Evolutionary conservation across 2,797 vertebrate species (phyloP).

Genomic region (Pangasius djambal): DNA sequence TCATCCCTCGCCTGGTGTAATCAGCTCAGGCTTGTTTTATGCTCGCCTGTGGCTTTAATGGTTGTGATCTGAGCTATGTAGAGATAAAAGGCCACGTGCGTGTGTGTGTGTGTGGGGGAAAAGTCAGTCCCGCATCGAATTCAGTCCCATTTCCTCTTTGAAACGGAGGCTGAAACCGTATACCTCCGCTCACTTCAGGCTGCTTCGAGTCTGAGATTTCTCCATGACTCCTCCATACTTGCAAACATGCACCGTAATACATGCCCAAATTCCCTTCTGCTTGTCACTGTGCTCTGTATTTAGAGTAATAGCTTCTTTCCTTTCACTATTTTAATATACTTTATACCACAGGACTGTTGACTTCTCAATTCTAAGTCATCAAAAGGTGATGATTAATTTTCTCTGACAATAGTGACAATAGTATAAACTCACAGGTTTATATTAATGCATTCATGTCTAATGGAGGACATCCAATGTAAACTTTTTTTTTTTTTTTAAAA

Average conservation of each 20-base stretch:
- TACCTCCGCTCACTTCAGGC: background rate
- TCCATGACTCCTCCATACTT: background rate
- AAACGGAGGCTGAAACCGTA: constrained; percentile 3
- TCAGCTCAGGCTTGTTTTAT: constrained; percentile 41
- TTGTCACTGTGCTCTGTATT: background rate
- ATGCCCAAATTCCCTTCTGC: background rate
- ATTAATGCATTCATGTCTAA: background rate
- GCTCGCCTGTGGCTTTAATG: constrained; percentile 46
- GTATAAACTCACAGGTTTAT: background rate
- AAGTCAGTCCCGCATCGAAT: constrained; percentile 47
- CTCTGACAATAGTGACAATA: background rate
- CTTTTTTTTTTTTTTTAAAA: no score
- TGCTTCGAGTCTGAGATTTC: background rate
- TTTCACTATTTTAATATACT: background rate
- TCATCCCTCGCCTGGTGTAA: constrained; percentile 41
- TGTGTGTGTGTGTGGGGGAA: background rate
- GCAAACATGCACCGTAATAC: background rate
- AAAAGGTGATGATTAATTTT: background rate
- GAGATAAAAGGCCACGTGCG: constrained; percentile 51
- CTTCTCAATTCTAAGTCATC: no score
- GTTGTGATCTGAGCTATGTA: constrained; percentile 39
- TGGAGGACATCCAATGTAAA: background rate
- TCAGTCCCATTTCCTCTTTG: constrained; percentile 68
- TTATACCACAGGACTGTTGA: background rate
- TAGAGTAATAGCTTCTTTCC: background rate